Conservation (phyloP, 2,888 invertebrate genomes). For the Leptinotarsa rubiginosa region DNA sequence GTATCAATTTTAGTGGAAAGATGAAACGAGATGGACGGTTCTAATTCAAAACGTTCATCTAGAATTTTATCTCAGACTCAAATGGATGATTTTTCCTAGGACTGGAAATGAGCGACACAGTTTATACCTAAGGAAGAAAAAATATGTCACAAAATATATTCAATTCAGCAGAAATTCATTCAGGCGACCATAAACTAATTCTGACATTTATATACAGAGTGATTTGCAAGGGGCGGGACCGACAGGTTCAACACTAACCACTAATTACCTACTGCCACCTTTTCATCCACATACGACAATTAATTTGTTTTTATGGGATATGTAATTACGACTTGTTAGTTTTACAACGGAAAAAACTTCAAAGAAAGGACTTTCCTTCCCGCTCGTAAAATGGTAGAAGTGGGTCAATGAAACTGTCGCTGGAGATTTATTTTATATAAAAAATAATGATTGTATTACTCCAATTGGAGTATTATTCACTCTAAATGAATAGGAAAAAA, state of each 20-base stretch:
- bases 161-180: too few relatives aligned
- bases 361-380: neutral
- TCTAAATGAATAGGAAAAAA: too few relatives aligned
- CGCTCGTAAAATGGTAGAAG: neutral
- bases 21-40: too few relatives aligned
- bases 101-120: too few relatives aligned
- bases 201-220: constrained; percentile 10
- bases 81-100: too few relatives aligned
- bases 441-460: neutral
- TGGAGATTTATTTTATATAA: neutral
- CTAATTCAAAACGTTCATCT: too few relatives aligned
- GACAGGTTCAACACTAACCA: neutral
- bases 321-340: constrained; percentile 1
- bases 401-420: neutral
- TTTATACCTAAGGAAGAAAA: too few relatives aligned
- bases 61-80: too few relatives aligned
- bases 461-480: neutral
- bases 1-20: too few relatives aligned
- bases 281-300: constrained; percentile 4
- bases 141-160: too few relatives aligned
- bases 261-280: neutral
- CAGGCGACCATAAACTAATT: neutral
- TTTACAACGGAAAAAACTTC: neutral
- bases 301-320: neutral
- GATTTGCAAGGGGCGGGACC: constrained; percentile 1